Evolutionary conservation across 1,140 invertebrate species (phyloP), one percentile per base, ranked within the genome.

Genomic region (Drosophila sp.): DNA sequence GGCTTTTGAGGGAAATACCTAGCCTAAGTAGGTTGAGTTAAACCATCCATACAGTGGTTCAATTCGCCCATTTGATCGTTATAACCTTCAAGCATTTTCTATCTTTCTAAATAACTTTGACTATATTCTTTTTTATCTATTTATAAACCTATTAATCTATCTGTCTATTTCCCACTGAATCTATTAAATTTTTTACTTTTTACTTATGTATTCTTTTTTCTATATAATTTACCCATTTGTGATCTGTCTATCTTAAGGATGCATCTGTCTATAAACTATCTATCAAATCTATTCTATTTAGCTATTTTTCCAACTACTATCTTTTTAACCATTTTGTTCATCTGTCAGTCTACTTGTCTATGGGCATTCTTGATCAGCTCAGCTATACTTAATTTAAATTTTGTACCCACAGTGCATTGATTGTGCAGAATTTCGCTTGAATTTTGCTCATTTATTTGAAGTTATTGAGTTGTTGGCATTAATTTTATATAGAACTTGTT

Each of bases 401-500:
- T 4, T 27, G 2, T 25, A 2, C 11, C 80, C 75, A 82, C 47
- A 62, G 74, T 75, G 44, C 33, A 41, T n/a, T 60, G 25, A 5
- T 17, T 17, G 30, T n/a, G 25, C 7, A 38, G 29, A 41, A 38
- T 50, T 58, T 30, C 55, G 57, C 50, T 17, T 33, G 44, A 50
- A 50, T 57, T 69, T 63, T 66, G 57, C 33, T 66, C 56, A 61
- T 76, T 60, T 79, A 81, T 81, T 73, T 56, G 47, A 75, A 70
- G 63, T 74, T 73, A 80, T 80, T 76, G 66, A 71, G 70, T 73
- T 80, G 72, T 68, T 79, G 32, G 38, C 55, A 73, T 80, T 75
- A 70, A 79, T 79, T 75, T 70, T 55, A 55, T 65, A 47, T 75
- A 62, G 35, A 66, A 7, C 25, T 17, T 54, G 23, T 35, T 23